Evolutionary conservation across 2,888 invertebrate genomes (phyloP).

Genomic region (Carabus problematicus): DNA sequence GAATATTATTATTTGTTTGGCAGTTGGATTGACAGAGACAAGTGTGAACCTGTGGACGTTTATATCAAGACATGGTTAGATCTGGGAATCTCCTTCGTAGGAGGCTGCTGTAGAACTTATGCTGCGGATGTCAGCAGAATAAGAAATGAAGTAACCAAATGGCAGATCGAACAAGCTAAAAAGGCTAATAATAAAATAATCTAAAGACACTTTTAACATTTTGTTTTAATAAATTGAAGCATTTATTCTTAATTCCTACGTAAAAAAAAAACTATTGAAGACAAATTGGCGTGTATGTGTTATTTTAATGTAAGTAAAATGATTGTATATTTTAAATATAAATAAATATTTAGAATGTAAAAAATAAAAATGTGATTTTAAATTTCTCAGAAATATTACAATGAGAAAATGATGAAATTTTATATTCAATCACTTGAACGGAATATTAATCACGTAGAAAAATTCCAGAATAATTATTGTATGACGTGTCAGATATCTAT

Average conservation of each 20-base stretch:
- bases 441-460: no score
- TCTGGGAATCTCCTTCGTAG: conserved; percentile 82
- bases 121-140: conserved; percentile 82
- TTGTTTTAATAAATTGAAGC: neutral
- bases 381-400: no score
- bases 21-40: conserved; percentile 76
- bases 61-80: conserved; percentile 83
- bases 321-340: conserved; percentile 1
- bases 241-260: neutral
- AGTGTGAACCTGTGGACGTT: conserved; percentile 73
- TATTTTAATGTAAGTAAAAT: neutral
- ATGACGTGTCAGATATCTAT: no score
- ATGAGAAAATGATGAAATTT: no score
- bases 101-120: conserved; percentile 91
- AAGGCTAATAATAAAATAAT: conserved; percentile 22
- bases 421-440: no score
- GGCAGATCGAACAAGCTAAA: conserved; percentile 52
- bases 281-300: neutral
- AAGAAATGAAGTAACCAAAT: conserved; percentile 66
- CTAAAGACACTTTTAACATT: neutral
- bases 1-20: conserved; percentile 47
- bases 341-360: neutral
- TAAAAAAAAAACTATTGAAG: neutral
- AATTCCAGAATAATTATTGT: no score
- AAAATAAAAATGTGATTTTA: no score